A percentile compares a stretch with the other conserved stretches of the same genome.
phyloP scores from a whole-genome alignment of 2,113 vertebrate genomes.

The Hucho hucho region DNA sequence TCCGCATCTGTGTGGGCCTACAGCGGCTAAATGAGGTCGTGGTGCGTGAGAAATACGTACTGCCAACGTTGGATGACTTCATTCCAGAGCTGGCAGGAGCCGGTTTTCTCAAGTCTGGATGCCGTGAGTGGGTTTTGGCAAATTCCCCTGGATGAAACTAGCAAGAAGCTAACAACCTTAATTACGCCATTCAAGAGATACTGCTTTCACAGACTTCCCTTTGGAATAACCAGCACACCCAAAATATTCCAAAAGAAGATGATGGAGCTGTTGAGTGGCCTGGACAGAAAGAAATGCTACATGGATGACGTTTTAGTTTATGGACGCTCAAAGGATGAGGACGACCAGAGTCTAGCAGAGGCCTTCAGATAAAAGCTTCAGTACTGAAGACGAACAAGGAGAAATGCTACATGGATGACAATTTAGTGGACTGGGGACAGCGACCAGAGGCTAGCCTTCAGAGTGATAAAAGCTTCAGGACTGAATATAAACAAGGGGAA shows the following conservation, averaged over 20 bases:
- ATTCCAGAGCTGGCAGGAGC: too few species aligned
- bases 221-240: conserved; percentile 1
- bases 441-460: too few species aligned
- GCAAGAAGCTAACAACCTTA: conserved; percentile 1
- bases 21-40: too few species aligned
- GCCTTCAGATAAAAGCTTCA: not conserved
- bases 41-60: too few species aligned
- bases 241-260: conserved; percentile 21
- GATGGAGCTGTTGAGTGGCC: not conserved
- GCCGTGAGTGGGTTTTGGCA: conserved; percentile 19
- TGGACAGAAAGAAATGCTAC: not conserved
- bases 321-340: not conserved
- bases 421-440: too few species aligned
- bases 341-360: not conserved
- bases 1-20: too few species aligned
- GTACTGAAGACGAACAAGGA: not conserved
- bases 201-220: not conserved
- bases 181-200: not conserved
- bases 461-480: not conserved
- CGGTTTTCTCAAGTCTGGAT: conserved; percentile 4
- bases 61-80: too few species aligned
- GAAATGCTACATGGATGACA: too few species aligned
- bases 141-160: conserved; percentile 5
- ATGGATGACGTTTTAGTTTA: conserved; percentile 29
- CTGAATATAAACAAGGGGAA: not conserved